Evolutionary conservation across 2,888 invertebrate species (phyloP).

Genomic region (Dasysyrphus tricinctus): DNA sequence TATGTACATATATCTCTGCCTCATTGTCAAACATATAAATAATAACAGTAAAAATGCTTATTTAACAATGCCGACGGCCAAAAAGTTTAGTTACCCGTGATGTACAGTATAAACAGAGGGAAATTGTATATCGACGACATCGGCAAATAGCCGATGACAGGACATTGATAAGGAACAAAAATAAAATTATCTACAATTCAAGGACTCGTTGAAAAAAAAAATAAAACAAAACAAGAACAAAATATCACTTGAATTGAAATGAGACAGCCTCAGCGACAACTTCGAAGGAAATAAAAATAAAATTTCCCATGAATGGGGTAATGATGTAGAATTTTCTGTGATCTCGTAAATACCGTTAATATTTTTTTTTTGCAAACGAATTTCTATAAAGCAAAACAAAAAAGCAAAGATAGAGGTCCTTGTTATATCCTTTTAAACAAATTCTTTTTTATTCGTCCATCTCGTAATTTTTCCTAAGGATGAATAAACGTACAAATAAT

Average conservation of each 20-base stretch:
- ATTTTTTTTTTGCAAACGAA: conserved; percentile 13
- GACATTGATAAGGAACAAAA: conserved; percentile 65
- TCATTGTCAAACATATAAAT: conserved; percentile 10
- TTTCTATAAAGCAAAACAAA: background rate
- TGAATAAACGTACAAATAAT: conserved; percentile 10
- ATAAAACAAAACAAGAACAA: conserved; percentile 10
- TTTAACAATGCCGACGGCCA: conserved; percentile 54
- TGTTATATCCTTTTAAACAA: background rate
- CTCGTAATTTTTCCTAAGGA: conserved; percentile 1
- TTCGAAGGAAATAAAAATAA: conserved; percentile 43
- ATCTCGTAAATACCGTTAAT: conserved; percentile 68
- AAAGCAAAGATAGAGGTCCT: background rate
- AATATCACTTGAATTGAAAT: background rate
- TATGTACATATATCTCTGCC: background rate
- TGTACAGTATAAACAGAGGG: conserved; percentile 6
- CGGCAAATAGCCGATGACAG: conserved; percentile 61
- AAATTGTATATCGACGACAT: conserved; percentile 43
- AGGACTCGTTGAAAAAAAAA: conserved; percentile 22
- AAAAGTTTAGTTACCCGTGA: conserved; percentile 52
- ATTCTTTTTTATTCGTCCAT: background rate
- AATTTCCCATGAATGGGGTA: conserved; percentile 59
- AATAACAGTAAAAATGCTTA: conserved; percentile 46
- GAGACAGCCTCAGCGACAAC: background rate
- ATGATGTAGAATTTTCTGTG: conserved; percentile 65
- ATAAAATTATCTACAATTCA: conserved; percentile 51